Evolutionary conservation across 92 coral and sea anemone genomes (phyloP).

Genomic region (Epizoanthus scotinus): DNA sequence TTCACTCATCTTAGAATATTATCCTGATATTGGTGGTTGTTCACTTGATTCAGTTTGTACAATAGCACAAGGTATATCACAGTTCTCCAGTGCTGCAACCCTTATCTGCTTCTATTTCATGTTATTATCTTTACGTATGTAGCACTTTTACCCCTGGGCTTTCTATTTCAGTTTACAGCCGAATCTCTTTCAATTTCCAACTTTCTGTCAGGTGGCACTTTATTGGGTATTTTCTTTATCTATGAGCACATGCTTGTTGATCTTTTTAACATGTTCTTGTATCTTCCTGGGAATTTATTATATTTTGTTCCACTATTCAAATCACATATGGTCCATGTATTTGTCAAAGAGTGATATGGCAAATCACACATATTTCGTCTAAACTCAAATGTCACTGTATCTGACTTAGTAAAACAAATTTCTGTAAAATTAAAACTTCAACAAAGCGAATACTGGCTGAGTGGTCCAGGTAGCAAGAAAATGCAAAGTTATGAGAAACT

Average conservation of each 20-base stretch:
- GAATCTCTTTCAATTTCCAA: not conserved
- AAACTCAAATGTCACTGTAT: not conserved
- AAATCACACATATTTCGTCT: constrained; percentile 27
- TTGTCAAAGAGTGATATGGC: constrained; percentile 36
- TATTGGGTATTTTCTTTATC: not conserved
- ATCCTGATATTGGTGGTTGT: not conserved
- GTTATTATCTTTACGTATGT: not conserved
- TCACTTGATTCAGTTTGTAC: not conserved
- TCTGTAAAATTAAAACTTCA: constrained; percentile 5
- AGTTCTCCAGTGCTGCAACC: not conserved
- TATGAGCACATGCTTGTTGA: constrained; percentile 30
- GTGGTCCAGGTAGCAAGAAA: constrained; percentile 15
- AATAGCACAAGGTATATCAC: not conserved
- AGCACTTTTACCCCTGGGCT: not conserved
- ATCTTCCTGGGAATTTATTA: constrained; percentile 41
- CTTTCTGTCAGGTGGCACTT: constrained; percentile 10
- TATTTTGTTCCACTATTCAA: constrained; percentile 27
- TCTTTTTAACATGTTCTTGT: constrained; percentile 25
- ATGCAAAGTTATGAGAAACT: not conserved
- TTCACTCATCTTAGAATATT: constrained; percentile 9
- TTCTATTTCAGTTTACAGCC: not conserved
- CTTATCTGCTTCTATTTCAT: not conserved
- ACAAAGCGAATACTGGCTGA: constrained; percentile 8
- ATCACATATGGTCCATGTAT: not conserved
- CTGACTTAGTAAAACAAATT: constrained; percentile 6